Evolutionary conservation across 1,140 invertebrate species (phyloP).

Genomic region (Lutraria rhynchaena): DNA sequence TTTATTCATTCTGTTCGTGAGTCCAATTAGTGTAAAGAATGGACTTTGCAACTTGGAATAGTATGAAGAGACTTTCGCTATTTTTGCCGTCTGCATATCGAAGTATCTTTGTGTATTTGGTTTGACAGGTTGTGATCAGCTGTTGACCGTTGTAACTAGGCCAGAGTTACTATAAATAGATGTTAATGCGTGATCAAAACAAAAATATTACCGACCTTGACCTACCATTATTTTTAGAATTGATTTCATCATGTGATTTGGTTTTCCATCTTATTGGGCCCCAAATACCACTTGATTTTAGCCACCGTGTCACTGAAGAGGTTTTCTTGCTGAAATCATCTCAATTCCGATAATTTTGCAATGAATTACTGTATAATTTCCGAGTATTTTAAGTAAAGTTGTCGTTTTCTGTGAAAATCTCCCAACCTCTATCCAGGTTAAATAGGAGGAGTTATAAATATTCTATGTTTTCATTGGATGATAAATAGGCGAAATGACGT

Average conservation of each 20-base stretch:
- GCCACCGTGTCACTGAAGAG: too few species aligned
- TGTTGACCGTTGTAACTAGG: conserved; percentile 4
- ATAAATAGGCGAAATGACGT: conserved; percentile 24
- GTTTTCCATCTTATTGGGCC: too few species aligned
- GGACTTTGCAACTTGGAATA: too few species aligned
- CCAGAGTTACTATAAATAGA: conserved; percentile 9
- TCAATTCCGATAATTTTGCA: too few species aligned
- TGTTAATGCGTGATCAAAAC: conserved; percentile 29
- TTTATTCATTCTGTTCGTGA: too few species aligned
- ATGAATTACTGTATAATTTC: not conserved
- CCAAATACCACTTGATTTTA: too few species aligned
- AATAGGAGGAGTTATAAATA: not conserved
- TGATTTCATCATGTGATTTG: conserved; percentile 24
- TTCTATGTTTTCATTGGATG: conserved; percentile 15
- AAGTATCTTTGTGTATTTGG: too few species aligned
- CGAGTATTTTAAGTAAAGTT: not conserved
- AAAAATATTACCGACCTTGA: conserved; percentile 34
- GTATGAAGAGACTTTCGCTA: too few species aligned
- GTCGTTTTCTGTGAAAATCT: not conserved
- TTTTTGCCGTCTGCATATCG: too few species aligned
- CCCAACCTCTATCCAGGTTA: conserved; percentile 5
- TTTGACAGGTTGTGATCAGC: conserved; percentile 32
- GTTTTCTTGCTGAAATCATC: too few species aligned
- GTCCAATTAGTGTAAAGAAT: too few species aligned
- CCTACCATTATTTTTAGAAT: conserved; percentile 26